These are phyloP conservation scores for Sakesphorus luctuosus DNA, from an alignment of 2,113 vertebrate species.

Conservation along the genomic window DNA sequence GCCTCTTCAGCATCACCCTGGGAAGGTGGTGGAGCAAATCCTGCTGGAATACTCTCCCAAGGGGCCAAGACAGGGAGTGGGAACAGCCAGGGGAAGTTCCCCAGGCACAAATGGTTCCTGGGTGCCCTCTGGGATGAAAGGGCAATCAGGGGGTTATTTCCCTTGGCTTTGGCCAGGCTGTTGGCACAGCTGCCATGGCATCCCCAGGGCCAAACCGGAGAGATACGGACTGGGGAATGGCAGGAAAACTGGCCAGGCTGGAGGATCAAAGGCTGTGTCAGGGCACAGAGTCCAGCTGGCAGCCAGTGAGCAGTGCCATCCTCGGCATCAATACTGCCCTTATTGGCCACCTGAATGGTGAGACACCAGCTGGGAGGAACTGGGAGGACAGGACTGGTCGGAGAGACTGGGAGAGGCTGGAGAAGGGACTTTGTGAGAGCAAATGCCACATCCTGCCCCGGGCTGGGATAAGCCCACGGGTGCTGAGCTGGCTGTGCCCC, in stretches of 20 bases:
- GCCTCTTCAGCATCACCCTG: rapidly evolving
- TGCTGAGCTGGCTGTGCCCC: not conserved
- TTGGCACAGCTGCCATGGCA: not conserved
- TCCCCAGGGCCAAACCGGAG: rapidly evolving
- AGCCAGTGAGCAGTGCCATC: rapidly evolving
- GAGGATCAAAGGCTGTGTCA: rapidly evolving
- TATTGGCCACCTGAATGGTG: rapidly evolving
- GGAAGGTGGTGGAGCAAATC: not conserved
- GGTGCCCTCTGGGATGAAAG: not conserved
- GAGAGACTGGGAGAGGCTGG: not conserved
- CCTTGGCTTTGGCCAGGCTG: not conserved
- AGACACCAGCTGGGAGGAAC: not conserved
- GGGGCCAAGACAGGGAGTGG: rapidly evolving
- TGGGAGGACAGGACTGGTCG: not conserved
- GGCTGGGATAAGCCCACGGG: not conserved
- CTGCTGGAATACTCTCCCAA: not conserved
- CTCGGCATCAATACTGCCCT: not conserved
- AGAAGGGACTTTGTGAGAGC: too few species aligned
- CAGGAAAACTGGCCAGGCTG: not conserved
- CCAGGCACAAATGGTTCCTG: not conserved
- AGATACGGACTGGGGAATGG: rapidly evolving
- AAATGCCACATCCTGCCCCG: not conserved
- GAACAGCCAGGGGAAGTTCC: not conserved
- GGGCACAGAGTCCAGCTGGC: not conserved
- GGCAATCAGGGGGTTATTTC: rapidly evolving